Conservation (phyloP, 1,140 invertebrate genomes). For the Bursaphelenchus mucronatus region DNA sequence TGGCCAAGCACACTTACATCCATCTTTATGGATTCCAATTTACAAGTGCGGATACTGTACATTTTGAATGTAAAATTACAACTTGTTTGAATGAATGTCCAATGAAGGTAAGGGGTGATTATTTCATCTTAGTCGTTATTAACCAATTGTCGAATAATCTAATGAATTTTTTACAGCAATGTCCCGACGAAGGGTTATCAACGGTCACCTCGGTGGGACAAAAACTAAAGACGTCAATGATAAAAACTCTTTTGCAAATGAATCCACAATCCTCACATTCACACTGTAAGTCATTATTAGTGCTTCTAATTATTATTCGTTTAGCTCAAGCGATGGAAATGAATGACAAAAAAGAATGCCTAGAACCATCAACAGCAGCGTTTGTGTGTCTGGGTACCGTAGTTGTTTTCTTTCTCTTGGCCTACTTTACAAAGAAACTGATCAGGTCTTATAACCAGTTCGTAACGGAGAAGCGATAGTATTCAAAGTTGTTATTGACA, state of each 20-base stretch:
- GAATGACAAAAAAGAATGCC: slow-evolving; percentile 5
- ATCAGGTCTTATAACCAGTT: slow-evolving; percentile 7
- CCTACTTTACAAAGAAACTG: slow-evolving; percentile 13
- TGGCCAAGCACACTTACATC: slow-evolving; percentile 35
- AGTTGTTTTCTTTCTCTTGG: slow-evolving; percentile 1
- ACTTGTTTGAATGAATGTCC: slow-evolving; percentile 24
- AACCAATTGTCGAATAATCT: too few relatives aligned
- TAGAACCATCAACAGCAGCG: slow-evolving; percentile 11
- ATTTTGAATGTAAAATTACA: slow-evolving; percentile 40
- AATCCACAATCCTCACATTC: neutral
- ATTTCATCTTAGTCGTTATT: too few relatives aligned
- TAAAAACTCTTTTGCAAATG: slow-evolving; percentile 14
- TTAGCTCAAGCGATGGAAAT: slow-evolving; percentile 18
- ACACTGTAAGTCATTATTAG: neutral
- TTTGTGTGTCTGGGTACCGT: neutral
- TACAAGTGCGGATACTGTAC: slow-evolving; percentile 29
- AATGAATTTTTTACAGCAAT: neutral
- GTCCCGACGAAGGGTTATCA: too few relatives aligned
- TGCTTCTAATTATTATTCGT: neutral
- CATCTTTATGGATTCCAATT: slow-evolving; percentile 35
- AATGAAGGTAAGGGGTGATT: neutral
- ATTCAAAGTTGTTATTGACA: slow-evolving; percentile 6
- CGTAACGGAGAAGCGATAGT: too few relatives aligned
- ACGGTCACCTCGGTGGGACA: neutral
- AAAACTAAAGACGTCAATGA: neutral